phyloP scores from a whole-genome alignment of 2,888 invertebrate genomes.

The Tuta absoluta region DNA sequence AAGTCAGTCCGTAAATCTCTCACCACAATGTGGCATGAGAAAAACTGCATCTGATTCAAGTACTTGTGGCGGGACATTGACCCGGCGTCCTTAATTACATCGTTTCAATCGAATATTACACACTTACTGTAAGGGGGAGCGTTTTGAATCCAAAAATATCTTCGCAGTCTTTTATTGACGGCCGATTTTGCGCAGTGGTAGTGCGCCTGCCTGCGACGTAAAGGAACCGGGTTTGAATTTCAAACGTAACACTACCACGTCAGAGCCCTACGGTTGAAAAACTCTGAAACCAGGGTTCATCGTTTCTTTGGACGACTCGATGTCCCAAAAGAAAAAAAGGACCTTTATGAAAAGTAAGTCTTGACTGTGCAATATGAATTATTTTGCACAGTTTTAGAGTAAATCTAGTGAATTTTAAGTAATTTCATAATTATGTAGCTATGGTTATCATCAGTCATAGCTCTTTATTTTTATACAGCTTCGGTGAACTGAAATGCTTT shows the following conservation, averaged over 20 bases:
- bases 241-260: no score
- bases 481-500: slow-evolving; percentile 14
- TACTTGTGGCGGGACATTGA: slow-evolving; percentile 45
- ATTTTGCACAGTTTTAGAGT: neutral
- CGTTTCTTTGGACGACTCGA: no score
- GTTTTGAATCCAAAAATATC: slow-evolving; percentile 9
- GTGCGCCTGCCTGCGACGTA: no score
- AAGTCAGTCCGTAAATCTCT: slow-evolving; percentile 19
- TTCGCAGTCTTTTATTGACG: no score
- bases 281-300: no score
- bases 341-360: neutral
- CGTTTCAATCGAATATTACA: slow-evolving; percentile 38
- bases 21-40: slow-evolving; percentile 36
- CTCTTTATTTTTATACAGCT: slow-evolving; percentile 13
- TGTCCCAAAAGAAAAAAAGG: no score
- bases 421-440: neutral
- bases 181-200: no score
- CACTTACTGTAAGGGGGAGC: neutral
- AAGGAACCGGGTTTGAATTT: no score
- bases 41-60: slow-evolving; percentile 45
- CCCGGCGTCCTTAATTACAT: slow-evolving; percentile 36
- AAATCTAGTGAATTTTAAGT: neutral
- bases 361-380: neutral
- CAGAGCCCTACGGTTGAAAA: no score
- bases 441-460: neutral